Evolutionary conservation across 2,113 vertebrate genomes (phyloP).

Genomic region (Prolemur simus): DNA sequence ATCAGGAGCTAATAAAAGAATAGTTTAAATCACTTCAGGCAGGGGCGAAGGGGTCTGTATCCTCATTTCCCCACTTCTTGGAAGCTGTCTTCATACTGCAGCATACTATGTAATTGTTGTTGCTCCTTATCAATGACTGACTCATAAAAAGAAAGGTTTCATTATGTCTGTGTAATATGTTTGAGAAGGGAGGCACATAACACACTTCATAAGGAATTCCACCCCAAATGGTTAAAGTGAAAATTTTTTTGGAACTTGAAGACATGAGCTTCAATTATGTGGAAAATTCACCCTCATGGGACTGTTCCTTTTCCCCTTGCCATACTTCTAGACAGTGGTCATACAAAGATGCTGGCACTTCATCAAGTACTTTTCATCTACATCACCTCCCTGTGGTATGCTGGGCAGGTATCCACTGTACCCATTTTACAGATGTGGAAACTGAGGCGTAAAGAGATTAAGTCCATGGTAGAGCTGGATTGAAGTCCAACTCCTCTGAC

Average conservation of each 20-base stretch:
- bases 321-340: neutral
- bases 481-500: neutral
- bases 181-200: neutral
- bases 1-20: neutral
- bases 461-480: neutral
- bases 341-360: neutral
- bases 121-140: neutral
- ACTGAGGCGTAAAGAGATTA: neutral
- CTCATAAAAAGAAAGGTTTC: constrained; percentile 19
- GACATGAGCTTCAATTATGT: neutral
- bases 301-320: neutral
- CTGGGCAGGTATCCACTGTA: neutral
- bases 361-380: neutral
- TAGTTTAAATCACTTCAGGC: neutral
- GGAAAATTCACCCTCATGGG: neutral
- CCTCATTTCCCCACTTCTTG: neutral
- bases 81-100: neutral
- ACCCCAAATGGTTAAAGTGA: constrained; percentile 10
- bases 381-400: neutral
- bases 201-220: neutral
- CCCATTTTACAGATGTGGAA: neutral
- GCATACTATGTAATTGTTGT: neutral
- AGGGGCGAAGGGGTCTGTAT: neutral
- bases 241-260: neutral
- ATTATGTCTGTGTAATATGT: neutral